Conservation (phyloP, 2,113 vertebrate species). For the Microtus ochrogaster region DNA sequence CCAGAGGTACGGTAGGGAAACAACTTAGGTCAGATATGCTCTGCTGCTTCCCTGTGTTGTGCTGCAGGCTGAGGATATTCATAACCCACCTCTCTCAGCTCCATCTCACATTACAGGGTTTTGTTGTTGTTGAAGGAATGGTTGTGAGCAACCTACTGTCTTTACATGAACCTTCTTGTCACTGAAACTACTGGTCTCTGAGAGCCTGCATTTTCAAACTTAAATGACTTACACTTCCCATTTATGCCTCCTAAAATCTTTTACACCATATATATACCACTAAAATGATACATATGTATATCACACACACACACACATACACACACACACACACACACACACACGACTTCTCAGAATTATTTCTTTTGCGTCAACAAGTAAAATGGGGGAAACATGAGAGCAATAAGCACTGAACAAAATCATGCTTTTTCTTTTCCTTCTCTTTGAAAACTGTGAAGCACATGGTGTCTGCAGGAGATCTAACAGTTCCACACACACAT, state of each 20-base stretch:
- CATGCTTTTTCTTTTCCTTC: not conserved
- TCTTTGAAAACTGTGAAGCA: not conserved
- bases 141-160: not conserved
- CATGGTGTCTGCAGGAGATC: not conserved
- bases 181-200: not conserved
- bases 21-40: not conserved
- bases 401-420: not conserved
- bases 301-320: too few species aligned
- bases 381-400: not conserved
- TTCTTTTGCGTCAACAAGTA: not conserved
- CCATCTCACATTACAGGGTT: not conserved
- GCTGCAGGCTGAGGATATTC: not conserved
- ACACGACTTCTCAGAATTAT: not conserved
- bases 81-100: not conserved
- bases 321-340: too few species aligned
- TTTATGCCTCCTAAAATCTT: not conserved
- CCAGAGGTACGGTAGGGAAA: not conserved
- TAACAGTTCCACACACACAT: not conserved
- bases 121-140: not conserved
- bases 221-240: conserved; percentile 2
- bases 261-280: not conserved
- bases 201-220: not conserved
- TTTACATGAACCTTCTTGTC: not conserved
- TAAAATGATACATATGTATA: not conserved
- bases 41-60: not conserved